Evolutionary conservation across 2,797 vertebrate species (phyloP).

Genomic region (Psittacula derbiana): DNA sequence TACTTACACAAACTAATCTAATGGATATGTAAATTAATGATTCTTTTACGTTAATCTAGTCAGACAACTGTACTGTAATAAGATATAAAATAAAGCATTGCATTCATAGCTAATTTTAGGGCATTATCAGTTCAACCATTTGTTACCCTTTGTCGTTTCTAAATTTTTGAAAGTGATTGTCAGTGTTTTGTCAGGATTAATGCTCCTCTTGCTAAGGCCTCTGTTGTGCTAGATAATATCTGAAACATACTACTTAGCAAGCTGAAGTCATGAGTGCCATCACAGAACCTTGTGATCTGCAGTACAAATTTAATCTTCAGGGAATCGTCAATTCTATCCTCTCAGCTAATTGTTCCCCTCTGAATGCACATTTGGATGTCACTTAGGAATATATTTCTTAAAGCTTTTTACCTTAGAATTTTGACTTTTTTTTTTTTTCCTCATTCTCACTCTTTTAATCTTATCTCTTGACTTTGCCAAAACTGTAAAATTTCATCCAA

Average conservation of each 20-base stretch:
- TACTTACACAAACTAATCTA: neutral
- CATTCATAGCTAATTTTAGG: neutral
- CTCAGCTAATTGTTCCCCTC: neutral
- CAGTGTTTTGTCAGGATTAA: slow-evolving; percentile 40
- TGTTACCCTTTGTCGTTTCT: slow-evolving; percentile 25
- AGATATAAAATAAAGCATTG: slow-evolving; percentile 12
- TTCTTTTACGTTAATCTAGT: neutral
- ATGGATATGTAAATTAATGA: neutral
- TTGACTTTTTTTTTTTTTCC: neutral
- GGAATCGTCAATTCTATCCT: neutral
- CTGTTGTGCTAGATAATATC: slow-evolving; percentile 4
- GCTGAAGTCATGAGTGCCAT: neutral
- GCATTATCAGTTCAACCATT: slow-evolving; percentile 35
- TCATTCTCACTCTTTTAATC: neutral
- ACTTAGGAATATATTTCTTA: neutral
- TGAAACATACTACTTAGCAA: neutral
- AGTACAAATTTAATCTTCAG: neutral
- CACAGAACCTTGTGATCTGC: neutral
- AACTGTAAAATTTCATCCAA: neutral
- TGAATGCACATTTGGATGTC: neutral
- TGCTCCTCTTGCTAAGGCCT: slow-evolving; percentile 35
- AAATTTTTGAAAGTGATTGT: slow-evolving; percentile 50
- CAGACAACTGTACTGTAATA: neutral
- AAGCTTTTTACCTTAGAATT: neutral
- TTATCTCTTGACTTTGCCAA: neutral